These are phyloP conservation scores for Drosophila bocqueti DNA, from an alignment of 1,140 invertebrate genomes.

Conservation along the genomic window DNA sequence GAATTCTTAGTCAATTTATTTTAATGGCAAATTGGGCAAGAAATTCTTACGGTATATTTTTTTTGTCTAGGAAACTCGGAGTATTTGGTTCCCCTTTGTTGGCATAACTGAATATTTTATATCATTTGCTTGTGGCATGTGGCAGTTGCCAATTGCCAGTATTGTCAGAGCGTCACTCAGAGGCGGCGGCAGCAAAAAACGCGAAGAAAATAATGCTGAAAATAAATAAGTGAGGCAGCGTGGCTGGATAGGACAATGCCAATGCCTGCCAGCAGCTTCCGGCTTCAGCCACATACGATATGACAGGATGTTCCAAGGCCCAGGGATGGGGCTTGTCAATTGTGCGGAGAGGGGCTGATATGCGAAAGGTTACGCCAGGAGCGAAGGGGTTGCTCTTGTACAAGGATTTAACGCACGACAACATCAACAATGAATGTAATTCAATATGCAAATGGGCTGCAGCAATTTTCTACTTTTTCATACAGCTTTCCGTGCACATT, in stretches of 20 bases:
- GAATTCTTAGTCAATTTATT: slow-evolving; percentile 32
- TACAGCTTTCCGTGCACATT: slow-evolving; percentile 16
- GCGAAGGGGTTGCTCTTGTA: slow-evolving; percentile 18
- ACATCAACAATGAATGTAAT: slow-evolving; percentile 79
- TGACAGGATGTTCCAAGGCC: slow-evolving; percentile 18
- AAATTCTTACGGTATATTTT: not conserved
- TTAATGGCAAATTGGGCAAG: slow-evolving; percentile 15
- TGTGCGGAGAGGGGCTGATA: not conserved
- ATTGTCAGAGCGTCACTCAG: slow-evolving; percentile 74
- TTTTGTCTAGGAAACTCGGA: not conserved
- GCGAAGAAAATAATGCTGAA: slow-evolving; percentile 26
- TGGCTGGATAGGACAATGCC: slow-evolving; percentile 26
- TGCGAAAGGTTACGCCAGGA: not conserved
- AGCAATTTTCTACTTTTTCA: slow-evolving; percentile 72
- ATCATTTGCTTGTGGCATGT: slow-evolving; percentile 48
- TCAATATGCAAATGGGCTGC: slow-evolving; percentile 78
- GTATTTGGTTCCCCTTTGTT: slow-evolving; percentile 41
- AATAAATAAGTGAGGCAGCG: slow-evolving; percentile 35
- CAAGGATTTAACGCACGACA: slow-evolving; percentile 50
- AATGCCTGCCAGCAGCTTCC: slow-evolving; percentile 10
- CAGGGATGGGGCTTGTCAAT: not conserved
- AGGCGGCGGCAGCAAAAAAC: slow-evolving; percentile 38
- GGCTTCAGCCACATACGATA: slow-evolving; percentile 22
- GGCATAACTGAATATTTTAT: slow-evolving; percentile 75
- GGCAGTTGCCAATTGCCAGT: slow-evolving; percentile 71